Base-by-base conservation (phyloP, 2,113 vertebrate species). In the Xenopus tropicalis region DNA sequence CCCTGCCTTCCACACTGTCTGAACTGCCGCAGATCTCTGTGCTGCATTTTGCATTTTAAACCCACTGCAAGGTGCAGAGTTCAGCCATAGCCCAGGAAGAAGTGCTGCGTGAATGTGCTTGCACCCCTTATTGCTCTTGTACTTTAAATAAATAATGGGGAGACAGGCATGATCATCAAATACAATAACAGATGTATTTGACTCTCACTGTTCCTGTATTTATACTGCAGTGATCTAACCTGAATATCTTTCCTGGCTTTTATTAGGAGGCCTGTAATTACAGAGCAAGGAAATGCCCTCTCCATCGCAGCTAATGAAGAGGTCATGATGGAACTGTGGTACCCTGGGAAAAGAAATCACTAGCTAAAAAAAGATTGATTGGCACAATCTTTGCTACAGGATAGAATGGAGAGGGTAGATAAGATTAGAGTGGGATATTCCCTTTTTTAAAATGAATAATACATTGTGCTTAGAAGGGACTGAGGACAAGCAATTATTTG, bases 371-470 rank as follows among this genome's bases (percentile, higher is more conserved):
- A 14, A 63, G 59, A 62, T 75, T 54, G 37, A 75, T 76, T 43
- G 66, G 14, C 58, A 62, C 52, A 14, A 43, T 42, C 29, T 75
- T 42, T 21, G 21, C 71, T 16, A 24, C 6, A n/a, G 58, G 61
- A 46, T 69, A 63, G 42, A 61, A 76, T 11, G 19, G 66, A 76
- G 21, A 23, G 22, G 57, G 59, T 3, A 69, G 44, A 74, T 61
- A 48, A 73, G 57, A 68, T 61, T 21, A 54, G 43, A 63, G 19
- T 19, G 24, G 57, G 19, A 44, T n/a, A 61, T 48, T 37, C 65
- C 67, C 66, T 57, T 54, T 56, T 20, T 42, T 51, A 24, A 52
- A 75, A 56, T 69, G 69, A 75, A 69, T 63, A 69, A 76, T 63
- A 46, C 58, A 46, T 63, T 69, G 66, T 76, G 66, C n/a, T 69